These are phyloP conservation scores for Hippocampus guttulatus DNA, from an alignment of 2,113 vertebrate genomes.

Conservation along the genomic window DNA sequence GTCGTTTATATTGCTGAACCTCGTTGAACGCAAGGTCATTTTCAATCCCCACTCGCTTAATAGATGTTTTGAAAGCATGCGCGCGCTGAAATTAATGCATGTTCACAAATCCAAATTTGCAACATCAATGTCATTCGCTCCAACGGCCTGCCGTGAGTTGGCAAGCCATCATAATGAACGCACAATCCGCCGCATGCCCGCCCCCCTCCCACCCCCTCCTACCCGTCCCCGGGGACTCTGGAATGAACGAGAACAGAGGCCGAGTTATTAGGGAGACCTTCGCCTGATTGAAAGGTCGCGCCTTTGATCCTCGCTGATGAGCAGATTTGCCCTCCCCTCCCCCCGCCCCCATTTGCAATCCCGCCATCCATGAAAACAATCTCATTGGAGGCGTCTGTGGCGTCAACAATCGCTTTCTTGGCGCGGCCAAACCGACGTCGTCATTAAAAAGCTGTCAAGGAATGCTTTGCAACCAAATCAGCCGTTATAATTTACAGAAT, in stretches of 20 bases:
- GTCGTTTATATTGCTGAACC: too few relatives aligned
- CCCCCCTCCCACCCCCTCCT: too few relatives aligned
- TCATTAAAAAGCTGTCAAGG: background rate
- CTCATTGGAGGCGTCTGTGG: slow-evolving; percentile 29
- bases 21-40: background rate
- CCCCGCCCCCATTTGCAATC: slow-evolving; percentile 38
- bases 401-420: slow-evolving; percentile 26
- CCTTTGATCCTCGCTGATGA: slow-evolving; percentile 47
- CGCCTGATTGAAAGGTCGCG: slow-evolving; percentile 50
- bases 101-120: background rate
- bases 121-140: slow-evolving; percentile 1
- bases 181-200: slow-evolving; percentile 9
- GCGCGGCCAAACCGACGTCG: background rate
- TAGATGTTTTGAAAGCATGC: background rate
- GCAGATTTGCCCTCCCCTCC: slow-evolving; percentile 26
- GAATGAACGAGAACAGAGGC: slow-evolving; percentile 7
- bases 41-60: background rate
- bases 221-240: background rate
- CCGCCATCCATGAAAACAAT: slow-evolving; percentile 46
- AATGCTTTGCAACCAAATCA: background rate
- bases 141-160: background rate
- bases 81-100: background rate
- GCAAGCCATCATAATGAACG: slow-evolving; percentile 2
- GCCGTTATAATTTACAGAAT: background rate
- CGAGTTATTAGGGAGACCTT: slow-evolving; percentile 46